These are phyloP conservation scores for Latrodectus elegans DNA, from an alignment of 2,888 invertebrate genomes.

Conservation along the genomic window DNA sequence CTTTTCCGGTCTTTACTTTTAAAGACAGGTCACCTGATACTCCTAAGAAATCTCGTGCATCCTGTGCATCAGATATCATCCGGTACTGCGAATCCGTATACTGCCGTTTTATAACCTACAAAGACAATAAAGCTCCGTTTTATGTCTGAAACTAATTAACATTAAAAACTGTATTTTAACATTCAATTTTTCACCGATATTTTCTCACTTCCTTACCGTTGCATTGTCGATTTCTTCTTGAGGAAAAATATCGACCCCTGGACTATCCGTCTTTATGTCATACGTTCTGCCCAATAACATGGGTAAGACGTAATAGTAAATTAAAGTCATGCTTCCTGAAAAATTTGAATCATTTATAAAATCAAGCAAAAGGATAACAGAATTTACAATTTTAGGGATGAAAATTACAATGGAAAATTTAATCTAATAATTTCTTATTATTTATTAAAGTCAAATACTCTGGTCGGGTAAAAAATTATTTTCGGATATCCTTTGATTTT, in stretches of 20 bases:
- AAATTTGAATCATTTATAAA: neutral
- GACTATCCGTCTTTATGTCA: conserved; percentile 55
- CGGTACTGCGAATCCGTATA: conserved; percentile 64
- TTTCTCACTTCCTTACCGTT: conserved; percentile 16
- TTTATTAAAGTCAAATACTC: no score
- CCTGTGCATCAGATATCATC: conserved; percentile 56
- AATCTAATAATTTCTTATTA: no score
- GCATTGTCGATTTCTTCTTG: conserved; percentile 43
- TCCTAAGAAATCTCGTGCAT: conserved; percentile 65
- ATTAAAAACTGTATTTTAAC: no score
- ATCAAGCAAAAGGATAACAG: no score
- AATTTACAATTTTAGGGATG: no score
- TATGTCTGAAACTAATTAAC: no score
- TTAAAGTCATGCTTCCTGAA: conserved; percentile 44
- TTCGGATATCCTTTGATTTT: no score
- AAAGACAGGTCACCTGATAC: conserved; percentile 58
- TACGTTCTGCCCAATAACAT: conserved; percentile 65
- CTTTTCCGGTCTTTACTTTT: conserved; percentile 61
- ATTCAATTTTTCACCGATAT: no score
- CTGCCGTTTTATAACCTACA: conserved; percentile 47
- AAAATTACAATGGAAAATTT: no score
- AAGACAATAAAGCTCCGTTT: neutral
- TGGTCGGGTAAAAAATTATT: no score
- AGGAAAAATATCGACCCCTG: conserved; percentile 63
- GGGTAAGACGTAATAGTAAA: conserved; percentile 54